Base-by-base conservation (phyloP, 2,113 vertebrate genomes). In the Alligator mississippiensis region DNA sequence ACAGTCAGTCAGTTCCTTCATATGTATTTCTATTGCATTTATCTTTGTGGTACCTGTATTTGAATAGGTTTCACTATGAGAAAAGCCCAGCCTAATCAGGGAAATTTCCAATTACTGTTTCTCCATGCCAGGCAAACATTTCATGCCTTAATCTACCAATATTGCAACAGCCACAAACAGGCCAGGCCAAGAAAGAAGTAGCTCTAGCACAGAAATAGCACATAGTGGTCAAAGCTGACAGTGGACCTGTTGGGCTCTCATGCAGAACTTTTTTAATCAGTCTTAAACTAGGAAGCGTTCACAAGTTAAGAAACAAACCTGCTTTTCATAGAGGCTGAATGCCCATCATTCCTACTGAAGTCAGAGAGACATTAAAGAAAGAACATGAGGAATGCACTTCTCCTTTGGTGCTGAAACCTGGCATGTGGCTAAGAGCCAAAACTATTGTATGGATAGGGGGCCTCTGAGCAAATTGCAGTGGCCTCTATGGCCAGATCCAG, bases 51-150 rank as follows among this genome's bases (percentile, higher is more conserved):
- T 68, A 95, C 74, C 84, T 82, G 80, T 80, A 91, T 64, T 47
- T 87, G 28, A 95, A 84, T 9, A 82, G 34, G 66, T 22, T 84
- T 92, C 64, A 91, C 77, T 79, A 70, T 87, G 84, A 91, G 91
- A 84, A 94, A 94, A 90, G 93, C 86, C 79, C 77, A 84, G 70
- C 82, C 90, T 92, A 61, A 72, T 62, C 83, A 84, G 83, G 85
- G 95, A 95, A 76, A 90, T 76, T 79, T 84, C 90, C 82, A 89
- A 3, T 68, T 80, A 91, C 80, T 84, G 63, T 54, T 77, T 70
- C 59, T 86, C 85, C 38, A 93, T 58, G 62, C 80, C 68, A 89
- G 60, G 91, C 72, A 89, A 88, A 93, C 24, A 81, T 90, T 70
- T 92, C 85, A 77, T 87, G 75, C 80, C 84, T 84, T 87, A 11